Evolutionary conservation across 1,140 invertebrate genomes (phyloP), one percentile per base, ranked within the genome.

Genomic region (Onthophagus taurus): DNA sequence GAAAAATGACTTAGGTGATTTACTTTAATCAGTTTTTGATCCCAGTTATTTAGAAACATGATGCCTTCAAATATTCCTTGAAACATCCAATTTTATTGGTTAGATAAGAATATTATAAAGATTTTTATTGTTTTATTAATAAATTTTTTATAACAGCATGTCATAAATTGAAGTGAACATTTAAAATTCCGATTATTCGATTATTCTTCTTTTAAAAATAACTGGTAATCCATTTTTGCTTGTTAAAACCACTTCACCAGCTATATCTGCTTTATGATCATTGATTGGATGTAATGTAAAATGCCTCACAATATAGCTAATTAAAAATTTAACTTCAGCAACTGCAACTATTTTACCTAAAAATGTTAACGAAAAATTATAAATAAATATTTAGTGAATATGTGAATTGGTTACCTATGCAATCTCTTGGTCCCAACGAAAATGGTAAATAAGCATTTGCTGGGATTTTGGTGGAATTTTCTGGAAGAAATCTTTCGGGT

Each of bases 381-480:
- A 33, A 33, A 7, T 11, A 1, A 6, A 33, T 14, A 7, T 16
- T 14, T 14, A 12, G 13, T 2, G 13, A n/a, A 3, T 3, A 33
- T 18, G n/a, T 11, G n/a, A n/a, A 5, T 13, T 5, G 11, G 19
- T 57, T 56, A 78, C 78, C 80, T 42, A 83, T 80, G 54, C 80
- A 86, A 57, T 84, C 85, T 46, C 83, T 69, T 1, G 77, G 74
- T 7, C 82, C 83, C 23, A 77, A 81, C 49, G 78, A 81, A 56
- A 86, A 86, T n/a, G 81, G 81, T 16, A 84, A 73, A 52, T 80
- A 85, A 2, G 76, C 69, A 51, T 70, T 80, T 2, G 75, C 74
- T 55, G 79, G 69, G 36, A 76, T 64, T 16, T 71, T 66, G 19
- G 61, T 58, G 19, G 64, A 64, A 55, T 77, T 76, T 46, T 76